phyloP scores from a whole-genome alignment of 2,797 vertebrate species.

The Myotis vivesi region DNA sequence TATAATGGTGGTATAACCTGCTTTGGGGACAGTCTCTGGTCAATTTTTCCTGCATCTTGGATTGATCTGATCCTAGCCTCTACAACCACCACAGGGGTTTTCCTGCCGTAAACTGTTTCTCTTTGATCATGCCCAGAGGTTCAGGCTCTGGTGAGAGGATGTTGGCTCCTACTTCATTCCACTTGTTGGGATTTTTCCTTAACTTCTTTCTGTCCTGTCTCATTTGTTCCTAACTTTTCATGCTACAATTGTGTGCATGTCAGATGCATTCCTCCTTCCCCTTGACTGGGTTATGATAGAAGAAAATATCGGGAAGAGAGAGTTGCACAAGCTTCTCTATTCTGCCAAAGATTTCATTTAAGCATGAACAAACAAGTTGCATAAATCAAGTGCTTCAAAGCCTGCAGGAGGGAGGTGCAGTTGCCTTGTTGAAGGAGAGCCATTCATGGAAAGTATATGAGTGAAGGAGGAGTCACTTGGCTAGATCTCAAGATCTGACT shows the following conservation, averaged over 20 bases:
- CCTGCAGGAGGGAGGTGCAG: neutral
- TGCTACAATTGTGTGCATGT: neutral
- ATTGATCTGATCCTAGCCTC: neutral
- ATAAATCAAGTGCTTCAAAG: slow-evolving; percentile 41
- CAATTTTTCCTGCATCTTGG: neutral
- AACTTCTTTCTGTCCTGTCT: neutral
- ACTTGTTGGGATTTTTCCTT: neutral
- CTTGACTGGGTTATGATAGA: neutral
- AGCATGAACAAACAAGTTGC: slow-evolving; percentile 33
- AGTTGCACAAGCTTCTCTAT: slow-evolving; percentile 10
- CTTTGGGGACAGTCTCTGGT: neutral
- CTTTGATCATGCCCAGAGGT: neutral
- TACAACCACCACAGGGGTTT: neutral
- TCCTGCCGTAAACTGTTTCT: neutral
- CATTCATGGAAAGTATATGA: neutral
- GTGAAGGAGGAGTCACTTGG: neutral
- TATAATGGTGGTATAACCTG: neutral
- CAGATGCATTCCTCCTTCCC: neutral
- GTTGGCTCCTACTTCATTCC: neutral
- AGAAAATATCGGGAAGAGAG: slow-evolving; percentile 31
- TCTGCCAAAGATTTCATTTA: slow-evolving; percentile 44
- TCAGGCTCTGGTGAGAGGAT: neutral
- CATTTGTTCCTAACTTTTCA: neutral
- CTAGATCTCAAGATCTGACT: slow-evolving; percentile 29
- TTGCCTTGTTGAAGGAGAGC: slow-evolving; percentile 45